Evolutionary conservation across 2,113 vertebrate species (phyloP).

Genomic region (Junco hyemalis): DNA sequence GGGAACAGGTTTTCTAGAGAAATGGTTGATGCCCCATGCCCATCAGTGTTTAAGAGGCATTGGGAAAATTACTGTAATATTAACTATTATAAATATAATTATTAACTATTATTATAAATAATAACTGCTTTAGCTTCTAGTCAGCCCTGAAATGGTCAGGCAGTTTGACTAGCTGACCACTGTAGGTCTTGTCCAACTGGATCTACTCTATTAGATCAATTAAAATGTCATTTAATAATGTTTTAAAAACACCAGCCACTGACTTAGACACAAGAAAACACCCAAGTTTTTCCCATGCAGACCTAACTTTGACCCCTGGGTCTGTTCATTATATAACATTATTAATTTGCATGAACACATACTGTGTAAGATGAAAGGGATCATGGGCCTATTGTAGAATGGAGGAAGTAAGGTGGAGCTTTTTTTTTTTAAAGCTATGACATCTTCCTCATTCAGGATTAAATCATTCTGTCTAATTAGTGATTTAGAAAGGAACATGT

Average conservation of each 20-base stretch:
- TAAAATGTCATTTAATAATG: background rate
- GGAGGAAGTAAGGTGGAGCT: background rate
- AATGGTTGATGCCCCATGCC: fast-evolving
- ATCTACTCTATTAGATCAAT: background rate
- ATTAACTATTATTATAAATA: too few relatives aligned
- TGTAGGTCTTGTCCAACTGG: background rate
- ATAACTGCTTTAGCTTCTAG: background rate
- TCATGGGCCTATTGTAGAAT: background rate
- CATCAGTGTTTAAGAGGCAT: background rate
- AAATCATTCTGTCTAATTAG: background rate
- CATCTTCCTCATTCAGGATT: background rate
- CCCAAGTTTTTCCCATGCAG: background rate
- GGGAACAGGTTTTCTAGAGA: background rate
- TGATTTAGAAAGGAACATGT: background rate
- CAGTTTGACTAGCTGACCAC: background rate
- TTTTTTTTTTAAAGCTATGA: background rate
- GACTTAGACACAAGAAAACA: background rate
- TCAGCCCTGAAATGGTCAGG: background rate
- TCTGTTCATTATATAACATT: background rate
- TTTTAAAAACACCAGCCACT: background rate
- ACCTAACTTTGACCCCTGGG: background rate
- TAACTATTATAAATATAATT: too few relatives aligned
- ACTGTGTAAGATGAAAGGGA: background rate
- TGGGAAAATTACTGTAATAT: background rate
- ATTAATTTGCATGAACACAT: background rate